phyloP scores from a whole-genome alignment of 2,113 vertebrate genomes.

The Sterrhoptilus dennistouni region DNA sequence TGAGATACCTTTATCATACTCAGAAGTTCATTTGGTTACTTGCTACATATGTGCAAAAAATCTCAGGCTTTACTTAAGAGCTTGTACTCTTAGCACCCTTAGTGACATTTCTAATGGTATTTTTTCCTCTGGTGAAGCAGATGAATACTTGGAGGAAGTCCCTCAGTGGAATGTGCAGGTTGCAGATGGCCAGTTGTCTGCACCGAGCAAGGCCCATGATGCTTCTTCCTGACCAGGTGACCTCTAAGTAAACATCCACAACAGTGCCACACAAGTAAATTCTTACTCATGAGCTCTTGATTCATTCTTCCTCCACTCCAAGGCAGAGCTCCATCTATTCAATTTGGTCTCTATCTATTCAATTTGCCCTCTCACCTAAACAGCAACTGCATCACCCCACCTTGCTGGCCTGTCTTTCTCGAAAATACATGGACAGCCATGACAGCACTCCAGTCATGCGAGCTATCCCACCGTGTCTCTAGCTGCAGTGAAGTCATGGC shows the following conservation, averaged over 20 bases:
- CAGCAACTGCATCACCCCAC: not conserved
- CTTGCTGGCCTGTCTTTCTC: not conserved
- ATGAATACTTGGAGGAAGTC: not conserved
- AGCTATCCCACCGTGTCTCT: not conserved
- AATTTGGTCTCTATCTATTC: not conserved
- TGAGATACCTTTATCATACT: not conserved
- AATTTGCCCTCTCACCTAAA: not conserved
- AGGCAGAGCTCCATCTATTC: not conserved
- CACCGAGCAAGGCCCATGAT: not conserved
- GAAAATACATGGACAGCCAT: not conserved
- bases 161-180: not conserved
- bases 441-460: not conserved
- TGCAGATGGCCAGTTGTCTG: not conserved
- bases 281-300: not conserved
- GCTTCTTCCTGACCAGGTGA: not conserved
- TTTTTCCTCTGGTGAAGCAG: not conserved
- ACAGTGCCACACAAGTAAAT: not conserved
- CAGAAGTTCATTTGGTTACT: not conserved
- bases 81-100: not conserved
- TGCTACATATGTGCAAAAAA: not conserved
- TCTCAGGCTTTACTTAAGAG: not conserved
- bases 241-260: not conserved
- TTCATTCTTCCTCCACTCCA: not conserved
- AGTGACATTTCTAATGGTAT: not conserved
- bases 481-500: not conserved